Evolutionary conservation across 2,113 vertebrate species (phyloP).

Genomic region (Scalopus aquaticus): DNA sequence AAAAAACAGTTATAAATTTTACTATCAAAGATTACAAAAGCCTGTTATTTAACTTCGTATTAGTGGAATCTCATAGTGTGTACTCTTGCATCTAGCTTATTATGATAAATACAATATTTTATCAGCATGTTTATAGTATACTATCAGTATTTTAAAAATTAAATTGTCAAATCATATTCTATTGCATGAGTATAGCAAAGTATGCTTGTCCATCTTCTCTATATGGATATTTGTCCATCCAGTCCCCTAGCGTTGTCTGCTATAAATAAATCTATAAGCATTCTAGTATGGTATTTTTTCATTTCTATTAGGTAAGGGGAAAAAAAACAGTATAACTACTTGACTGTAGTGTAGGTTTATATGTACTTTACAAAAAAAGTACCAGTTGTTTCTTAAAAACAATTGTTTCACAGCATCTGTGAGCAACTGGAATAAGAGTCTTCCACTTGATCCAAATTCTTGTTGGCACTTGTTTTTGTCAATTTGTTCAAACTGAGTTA

Average conservation of each 20-base stretch:
- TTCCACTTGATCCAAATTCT: not conserved
- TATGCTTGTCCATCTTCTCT: not conserved
- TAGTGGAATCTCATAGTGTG: not conserved
- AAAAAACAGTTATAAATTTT: not conserved
- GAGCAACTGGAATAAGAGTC: not conserved
- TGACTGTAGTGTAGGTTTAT: not conserved
- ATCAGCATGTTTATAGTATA: too few relatives aligned
- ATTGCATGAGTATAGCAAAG: not conserved
- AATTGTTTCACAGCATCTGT: not conserved
- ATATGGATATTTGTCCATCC: not conserved
- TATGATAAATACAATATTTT: too few relatives aligned
- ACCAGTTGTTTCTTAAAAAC: too few relatives aligned
- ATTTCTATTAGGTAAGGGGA: not conserved
- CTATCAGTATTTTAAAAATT: not conserved
- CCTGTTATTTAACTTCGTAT: not conserved
- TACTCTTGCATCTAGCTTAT: not conserved
- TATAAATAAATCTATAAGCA: not conserved
- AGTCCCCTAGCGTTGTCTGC: not conserved
- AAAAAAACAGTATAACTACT: not conserved
- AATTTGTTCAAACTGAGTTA: not conserved
- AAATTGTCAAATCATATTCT: not conserved
- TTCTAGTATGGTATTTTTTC: too few relatives aligned
- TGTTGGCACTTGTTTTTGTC: not conserved
- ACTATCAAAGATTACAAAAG: not conserved
- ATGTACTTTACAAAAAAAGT: not conserved